Evolutionary conservation across 92 coral and sea anemone genomes (phyloP).

Genomic region (Bergia sp.): DNA sequence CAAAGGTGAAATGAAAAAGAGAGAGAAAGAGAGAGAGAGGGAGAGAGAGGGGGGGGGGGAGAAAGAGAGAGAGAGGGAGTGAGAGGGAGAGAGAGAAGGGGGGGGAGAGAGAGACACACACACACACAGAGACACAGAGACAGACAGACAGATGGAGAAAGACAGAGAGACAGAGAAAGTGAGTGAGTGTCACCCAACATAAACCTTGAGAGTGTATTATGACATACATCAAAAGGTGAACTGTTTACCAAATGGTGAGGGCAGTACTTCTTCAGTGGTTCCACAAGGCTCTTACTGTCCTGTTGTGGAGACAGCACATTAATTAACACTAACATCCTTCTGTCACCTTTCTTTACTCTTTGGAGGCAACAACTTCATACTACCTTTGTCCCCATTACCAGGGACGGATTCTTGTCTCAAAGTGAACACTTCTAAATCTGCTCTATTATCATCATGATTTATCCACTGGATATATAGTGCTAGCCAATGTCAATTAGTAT

Average conservation of each 20-base stretch:
- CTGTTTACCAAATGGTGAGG: conserved; percentile 88
- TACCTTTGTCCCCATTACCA: background rate
- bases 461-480: no score
- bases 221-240: conserved; percentile 19
- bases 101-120: no score
- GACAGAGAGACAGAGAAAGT: background rate
- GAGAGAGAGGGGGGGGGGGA: no score
- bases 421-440: no score
- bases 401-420: no score
- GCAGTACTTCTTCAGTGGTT: conserved; percentile 83
- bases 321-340: background rate
- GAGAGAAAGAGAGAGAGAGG: no score
- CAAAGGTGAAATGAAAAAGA: background rate
- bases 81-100: no score
- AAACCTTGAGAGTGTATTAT: background rate
- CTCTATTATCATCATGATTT: no score
- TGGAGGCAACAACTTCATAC: background rate
- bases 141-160: no score
- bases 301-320: conserved; percentile 18
- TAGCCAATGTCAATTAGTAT: no score
- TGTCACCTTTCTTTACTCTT: background rate
- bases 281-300: conserved; percentile 77
- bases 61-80: no score
- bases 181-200: background rate
- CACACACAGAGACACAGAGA: no score